A percentile compares a stretch with the other conserved stretches of the same genome.
phyloP scores from a whole-genome alignment of 2,113 vertebrate genomes.

The Salminus brasiliensis region DNA sequence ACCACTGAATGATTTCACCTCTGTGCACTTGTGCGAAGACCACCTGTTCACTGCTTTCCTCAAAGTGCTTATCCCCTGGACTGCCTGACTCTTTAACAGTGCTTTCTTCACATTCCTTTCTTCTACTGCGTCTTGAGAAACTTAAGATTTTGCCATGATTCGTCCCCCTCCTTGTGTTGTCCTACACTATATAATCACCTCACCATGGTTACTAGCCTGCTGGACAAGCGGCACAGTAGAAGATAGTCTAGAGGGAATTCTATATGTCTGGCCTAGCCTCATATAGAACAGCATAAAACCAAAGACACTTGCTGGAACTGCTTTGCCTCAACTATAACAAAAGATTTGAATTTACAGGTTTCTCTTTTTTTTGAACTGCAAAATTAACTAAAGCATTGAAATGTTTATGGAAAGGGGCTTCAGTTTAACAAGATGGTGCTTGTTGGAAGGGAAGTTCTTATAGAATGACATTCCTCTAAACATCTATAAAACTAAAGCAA shows the following conservation, averaged over 20 bases:
- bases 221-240: conserved; percentile 57
- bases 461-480: conserved; percentile 64
- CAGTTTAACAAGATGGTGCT: conserved; percentile 66
- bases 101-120: conserved; percentile 67
- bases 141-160: conserved; percentile 66
- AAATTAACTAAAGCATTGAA: conserved; percentile 67
- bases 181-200: conserved; percentile 63
- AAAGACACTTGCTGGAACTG: conserved; percentile 53
- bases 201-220: conserved; percentile 54
- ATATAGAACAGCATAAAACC: conserved; percentile 56
- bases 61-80: conserved; percentile 14
- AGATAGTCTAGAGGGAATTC: conserved; percentile 54
- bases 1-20: conserved; percentile 68
- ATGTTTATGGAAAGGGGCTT: conserved; percentile 67
- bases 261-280: conserved; percentile 61
- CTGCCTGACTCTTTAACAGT: conserved; percentile 61
- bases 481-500: conserved; percentile 66
- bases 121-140: conserved; percentile 68
- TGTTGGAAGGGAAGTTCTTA: conserved; percentile 64
- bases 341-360: conserved; percentile 64
- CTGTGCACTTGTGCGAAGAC: conserved; percentile 62
- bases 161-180: conserved; percentile 64
- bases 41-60: conserved; percentile 73
- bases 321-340: conserved; percentile 59
- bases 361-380: conserved; percentile 54